Base-by-base conservation (phyloP, 2,797 vertebrate genomes). In the Lithobates sylvaticus region DNA sequence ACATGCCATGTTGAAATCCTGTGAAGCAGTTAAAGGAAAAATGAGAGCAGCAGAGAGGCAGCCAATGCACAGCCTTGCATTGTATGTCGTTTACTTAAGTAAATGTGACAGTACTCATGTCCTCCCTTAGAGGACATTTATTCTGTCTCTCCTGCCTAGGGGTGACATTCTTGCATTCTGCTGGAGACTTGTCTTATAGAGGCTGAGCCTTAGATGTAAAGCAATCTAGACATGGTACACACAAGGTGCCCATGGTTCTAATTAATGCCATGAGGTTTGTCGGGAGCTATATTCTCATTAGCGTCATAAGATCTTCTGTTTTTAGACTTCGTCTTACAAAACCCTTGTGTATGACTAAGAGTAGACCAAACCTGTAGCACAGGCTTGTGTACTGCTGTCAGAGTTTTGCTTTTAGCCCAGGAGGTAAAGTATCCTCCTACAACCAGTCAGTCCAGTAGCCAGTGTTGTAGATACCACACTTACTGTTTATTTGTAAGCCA, bases 101-200 rank as follows among this genome's bases (percentile, higher is more conserved):
- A 32, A 74, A 87, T 67, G 69, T 83, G 81, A 87, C 76, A 79
- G 67, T 78, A 50, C 32, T 87, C 61, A 15, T 83, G 81, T 75
- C 58, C 69, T 87, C 65, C 75, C 80, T 83, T 83, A 8, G 75
- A 83, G 80, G 86, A 79, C 86, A 87, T 79, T 74, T 79, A 83
- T 79, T 83, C 68, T 5, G 18, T 69, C 73, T 74, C 58, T 73
- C 36, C 50, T 83, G 81, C 86, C 76, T 70, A 34, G 15, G 75
- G 81, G 58, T 68, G 44, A 75, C 67, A 65, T 75, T 78, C 75
- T 72, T 61, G 16, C 44, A 23, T 81, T 76, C 42, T 32, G 76
- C 64, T 82, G 32, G 73, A 81, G 78, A 81, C 76, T 47, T 42
- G 69, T 75, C 29, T 83, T 23, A 69, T 36, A 15, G 39, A 58